Base-by-base conservation (phyloP, 2,113 vertebrate species). In the Pluvialis apricaria region DNA sequence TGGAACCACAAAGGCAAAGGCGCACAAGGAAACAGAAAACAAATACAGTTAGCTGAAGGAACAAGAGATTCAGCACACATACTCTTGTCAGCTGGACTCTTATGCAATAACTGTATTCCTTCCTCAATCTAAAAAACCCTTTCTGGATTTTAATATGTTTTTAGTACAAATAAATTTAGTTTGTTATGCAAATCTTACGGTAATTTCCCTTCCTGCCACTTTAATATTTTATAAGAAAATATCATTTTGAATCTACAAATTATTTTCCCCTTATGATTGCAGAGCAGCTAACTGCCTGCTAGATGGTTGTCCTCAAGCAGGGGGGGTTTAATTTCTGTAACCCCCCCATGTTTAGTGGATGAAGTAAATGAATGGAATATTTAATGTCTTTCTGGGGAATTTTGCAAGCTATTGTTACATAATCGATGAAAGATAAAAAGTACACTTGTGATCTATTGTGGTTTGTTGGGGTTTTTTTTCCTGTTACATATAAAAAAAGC, bases 201-300 rank as follows among this genome's bases (percentile, higher is more conserved):
- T 70, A 66, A 83, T 44, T 82, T 92, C 4, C 18, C 5, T 87
- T 72, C 32, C 28, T 70, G 9, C 8, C 5, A 22, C 44, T 89
- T 92, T 49, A 93, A 78, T 84, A 78, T 90, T 94, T 93, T 17
- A 45, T 91, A 61, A 79, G 61, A 87, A 84, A 94, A 82, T 79
- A 28, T 16, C 2, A 70, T 87, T 89, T 91, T 87, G 20, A 57
- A 49, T 92, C 11, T 89, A 73, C 69, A 77, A 84, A 28, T 34
- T n/a, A 29, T 25, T 16, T 44, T 42, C 75, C 45, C 47, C 5
- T 62, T 78, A 32, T 13, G 18, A 68, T 38, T 94, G 60, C 60
- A 57, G 54, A 95, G 52, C 65, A 71, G 22, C 49, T 78, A 49
- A 52, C 52, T 93, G 40, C 52, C 32, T 80, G 47, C 25, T 86